These are phyloP conservation scores for Nemoura dubitans DNA, from an alignment of 2,888 invertebrate genomes.

Conservation along the genomic window DNA sequence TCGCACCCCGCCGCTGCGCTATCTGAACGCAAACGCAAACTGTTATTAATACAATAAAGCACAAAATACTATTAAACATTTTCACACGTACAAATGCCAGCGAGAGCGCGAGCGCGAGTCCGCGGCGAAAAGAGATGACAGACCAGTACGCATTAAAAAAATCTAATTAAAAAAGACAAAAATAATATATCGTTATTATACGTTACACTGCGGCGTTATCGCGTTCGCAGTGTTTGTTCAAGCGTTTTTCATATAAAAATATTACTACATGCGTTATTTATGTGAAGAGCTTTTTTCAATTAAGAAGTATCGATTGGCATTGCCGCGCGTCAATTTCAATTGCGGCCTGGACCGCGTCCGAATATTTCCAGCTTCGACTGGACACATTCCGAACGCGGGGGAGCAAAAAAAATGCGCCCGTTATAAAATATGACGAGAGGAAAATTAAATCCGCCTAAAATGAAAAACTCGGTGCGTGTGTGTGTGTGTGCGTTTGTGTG, in stretches of 20 bases:
- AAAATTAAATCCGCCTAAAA: neutral
- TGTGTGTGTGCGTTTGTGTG: too few relatives aligned
- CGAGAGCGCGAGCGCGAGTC: neutral
- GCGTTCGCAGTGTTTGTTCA: slow-evolving; percentile 33
- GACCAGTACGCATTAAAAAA: slow-evolving; percentile 32
- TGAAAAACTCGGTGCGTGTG: neutral
- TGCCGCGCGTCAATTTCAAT: slow-evolving; percentile 30
- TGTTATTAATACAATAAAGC: slow-evolving; percentile 38
- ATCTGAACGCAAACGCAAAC: neutral
- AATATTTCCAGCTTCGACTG: neutral
- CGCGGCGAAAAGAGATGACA: neutral
- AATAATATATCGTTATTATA: slow-evolving; percentile 37
- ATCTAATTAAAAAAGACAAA: slow-evolving; percentile 28
- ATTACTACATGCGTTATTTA: slow-evolving; percentile 36
- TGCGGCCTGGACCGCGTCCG: neutral
- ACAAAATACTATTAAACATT: slow-evolving; percentile 34
- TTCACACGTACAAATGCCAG: slow-evolving; percentile 30
- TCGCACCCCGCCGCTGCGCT: neutral
- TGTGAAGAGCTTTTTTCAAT: slow-evolving; percentile 38
- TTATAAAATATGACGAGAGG: slow-evolving; percentile 20
- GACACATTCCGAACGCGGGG: neutral
- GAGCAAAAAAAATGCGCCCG: neutral
- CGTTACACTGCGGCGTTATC: slow-evolving; percentile 19
- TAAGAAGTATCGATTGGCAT: slow-evolving; percentile 37
- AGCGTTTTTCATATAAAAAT: slow-evolving; percentile 38